Evolutionary conservation across 1,140 invertebrate species (phyloP).

Genomic region (Notospermus geniculatus): DNA sequence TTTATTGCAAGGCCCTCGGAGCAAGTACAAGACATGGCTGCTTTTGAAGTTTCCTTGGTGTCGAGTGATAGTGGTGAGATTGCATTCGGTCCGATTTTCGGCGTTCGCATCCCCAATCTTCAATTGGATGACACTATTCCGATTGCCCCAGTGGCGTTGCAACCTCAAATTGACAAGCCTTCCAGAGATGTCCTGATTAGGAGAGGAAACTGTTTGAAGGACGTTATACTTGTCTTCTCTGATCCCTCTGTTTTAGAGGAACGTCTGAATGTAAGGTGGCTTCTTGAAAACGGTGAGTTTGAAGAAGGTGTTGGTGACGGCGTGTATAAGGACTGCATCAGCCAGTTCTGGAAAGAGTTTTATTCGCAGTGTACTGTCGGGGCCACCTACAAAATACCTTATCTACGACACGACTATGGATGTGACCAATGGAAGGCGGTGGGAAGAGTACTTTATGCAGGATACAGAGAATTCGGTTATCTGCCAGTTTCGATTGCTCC

Average conservation of each 20-base stretch:
- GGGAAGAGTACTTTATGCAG: not conserved
- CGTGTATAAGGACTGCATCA: not conserved
- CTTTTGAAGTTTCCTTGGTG: too few species aligned
- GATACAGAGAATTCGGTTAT: slow-evolving; percentile 8
- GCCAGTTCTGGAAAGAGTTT: slow-evolving; percentile 10
- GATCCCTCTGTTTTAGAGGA: not conserved
- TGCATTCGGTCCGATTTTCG: too few species aligned
- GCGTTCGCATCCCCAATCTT: too few species aligned
- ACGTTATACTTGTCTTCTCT: not conserved
- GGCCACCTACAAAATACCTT: not conserved
- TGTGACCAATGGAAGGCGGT: slow-evolving; percentile 7
- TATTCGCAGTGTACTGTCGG: slow-evolving; percentile 11
- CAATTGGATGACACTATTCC: too few species aligned
- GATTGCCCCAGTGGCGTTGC: too few species aligned
- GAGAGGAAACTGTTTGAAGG: not conserved
- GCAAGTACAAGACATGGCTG: too few species aligned
- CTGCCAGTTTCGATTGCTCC: not conserved
- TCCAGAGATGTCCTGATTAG: too few species aligned
- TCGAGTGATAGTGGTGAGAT: too few species aligned
- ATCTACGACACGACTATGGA: slow-evolving; percentile 6
- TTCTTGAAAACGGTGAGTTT: not conserved
- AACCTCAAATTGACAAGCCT: not conserved
- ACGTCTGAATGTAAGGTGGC: not conserved
- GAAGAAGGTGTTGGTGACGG: not conserved
- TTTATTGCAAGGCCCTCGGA: too few species aligned